These are phyloP conservation scores for Drosophila fulvimacula DNA, from an alignment of 2,888 invertebrate genomes.

Conservation along the genomic window DNA sequence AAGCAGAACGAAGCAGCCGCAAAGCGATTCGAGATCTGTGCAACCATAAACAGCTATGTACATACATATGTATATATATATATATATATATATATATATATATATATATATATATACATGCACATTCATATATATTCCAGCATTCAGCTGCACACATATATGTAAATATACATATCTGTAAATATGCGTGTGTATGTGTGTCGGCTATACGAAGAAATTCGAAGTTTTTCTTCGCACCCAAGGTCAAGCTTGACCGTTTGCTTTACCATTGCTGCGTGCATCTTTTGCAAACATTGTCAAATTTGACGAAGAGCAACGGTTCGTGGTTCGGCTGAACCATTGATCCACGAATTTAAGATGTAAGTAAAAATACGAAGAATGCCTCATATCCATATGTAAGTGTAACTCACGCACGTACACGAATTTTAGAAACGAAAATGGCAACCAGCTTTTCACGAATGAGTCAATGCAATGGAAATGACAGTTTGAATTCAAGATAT, in stretches of 20 bases:
- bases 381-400: background rate
- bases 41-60: background rate
- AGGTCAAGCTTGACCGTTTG: conserved; percentile 17
- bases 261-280: background rate
- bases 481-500: background rate
- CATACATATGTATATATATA: background rate
- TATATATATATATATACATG: too few species aligned
- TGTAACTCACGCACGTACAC: conserved; percentile 1
- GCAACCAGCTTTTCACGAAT: background rate
- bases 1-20: background rate
- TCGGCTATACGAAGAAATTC: background rate
- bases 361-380: background rate
- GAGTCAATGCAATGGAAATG: background rate
- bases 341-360: background rate
- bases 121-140: background rate
- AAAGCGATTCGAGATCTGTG: background rate
- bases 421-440: background rate
- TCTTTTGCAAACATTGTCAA: conserved; percentile 1
- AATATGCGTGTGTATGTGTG: background rate
- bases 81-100: background rate
- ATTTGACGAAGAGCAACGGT: background rate
- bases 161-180: background rate
- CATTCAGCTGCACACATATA: background rate
- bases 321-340: background rate
- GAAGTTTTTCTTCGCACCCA: conserved; percentile 10